These are phyloP conservation scores for Ammodytes dubius DNA, from an alignment of 2,113 vertebrate genomes.

Conservation along the genomic window DNA sequence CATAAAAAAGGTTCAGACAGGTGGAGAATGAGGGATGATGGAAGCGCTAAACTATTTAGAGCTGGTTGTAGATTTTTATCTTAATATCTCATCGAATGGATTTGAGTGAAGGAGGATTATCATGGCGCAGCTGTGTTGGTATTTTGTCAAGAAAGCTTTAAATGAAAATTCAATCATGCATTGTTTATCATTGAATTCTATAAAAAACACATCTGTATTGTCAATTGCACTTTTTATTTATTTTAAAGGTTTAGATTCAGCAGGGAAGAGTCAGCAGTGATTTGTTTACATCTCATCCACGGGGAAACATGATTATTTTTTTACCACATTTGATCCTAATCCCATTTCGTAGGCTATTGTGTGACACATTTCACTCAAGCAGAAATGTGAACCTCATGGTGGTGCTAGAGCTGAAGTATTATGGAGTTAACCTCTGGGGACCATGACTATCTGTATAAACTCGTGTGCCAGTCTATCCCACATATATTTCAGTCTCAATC, in stretches of 20 bases:
- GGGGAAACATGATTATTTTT: too few species aligned
- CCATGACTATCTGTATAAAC: too few species aligned
- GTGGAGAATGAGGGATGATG: slow-evolving; percentile 9
- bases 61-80: not conserved
- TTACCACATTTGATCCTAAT: too few species aligned
- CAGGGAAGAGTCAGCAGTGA: not conserved
- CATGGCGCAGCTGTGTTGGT: not conserved
- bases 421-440: too few species aligned
- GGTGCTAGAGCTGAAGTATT: too few species aligned
- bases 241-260: not conserved
- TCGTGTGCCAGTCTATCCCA: not conserved
- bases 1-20: not conserved
- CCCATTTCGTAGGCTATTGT: too few species aligned
- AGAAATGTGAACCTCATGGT: too few species aligned
- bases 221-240: not conserved
- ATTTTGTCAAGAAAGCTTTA: not conserved
- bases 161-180: slow-evolving; percentile 1
- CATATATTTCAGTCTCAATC: not conserved
- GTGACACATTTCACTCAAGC: too few species aligned
- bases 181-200: not conserved
- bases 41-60: not conserved
- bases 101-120: not conserved
- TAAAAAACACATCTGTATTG: not conserved
- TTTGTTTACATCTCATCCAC: too few species aligned
- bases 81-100: not conserved